Base-by-base conservation (phyloP, 2,888 invertebrate genomes). In the Tetheella fluctuosa region DNA sequence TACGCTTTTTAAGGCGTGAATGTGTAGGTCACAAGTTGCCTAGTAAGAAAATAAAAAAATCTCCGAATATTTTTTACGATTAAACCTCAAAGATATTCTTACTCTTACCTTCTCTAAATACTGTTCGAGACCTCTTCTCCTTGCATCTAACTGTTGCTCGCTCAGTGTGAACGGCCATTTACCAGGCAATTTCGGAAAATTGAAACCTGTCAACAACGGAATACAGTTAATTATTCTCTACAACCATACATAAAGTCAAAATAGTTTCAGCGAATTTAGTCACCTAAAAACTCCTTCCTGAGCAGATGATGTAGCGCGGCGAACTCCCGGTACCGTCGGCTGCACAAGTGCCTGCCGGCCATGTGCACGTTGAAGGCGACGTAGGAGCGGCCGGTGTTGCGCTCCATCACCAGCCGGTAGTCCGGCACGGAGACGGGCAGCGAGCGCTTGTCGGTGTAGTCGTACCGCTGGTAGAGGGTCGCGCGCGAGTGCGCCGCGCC, bases 331-430 rank as follows among this genome's bases (percentile, higher is more conserved):
- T 99, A 99, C 48, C 99, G 94, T 58, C 99, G 94, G 57, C 99
- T 99, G 90, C 99, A 99, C 59, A 99, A 94, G 85, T 99, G 99
- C 39, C 99, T 94, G 0, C 99, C 99, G 7, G 99, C 99, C 99
- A 99, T 99, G 89, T 99, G 99, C 67, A 99, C 99, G 85, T 99
- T 99, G 92, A 98, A 99, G 12, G 96, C 98, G 73, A 99, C 98
- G 92, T 96, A 99, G 73, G 97, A 96, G 77, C 99, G 97, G 13
- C 97, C 97, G 71, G 96, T 97, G 81, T 95, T 96, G 71, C 97
- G 94, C 84, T 98, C 97, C 91, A 91, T 90, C 66, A 98, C 95
- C 66, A 97, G 96, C 79, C 98, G 97, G 89, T 99, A 99, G 93
- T 99, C 99, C 42, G 99, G 99, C 78, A 99, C 97, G 83, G 97